Conservation (phyloP, 2,113 vertebrate species). For the Protobothrops flavoviridis region DNA sequence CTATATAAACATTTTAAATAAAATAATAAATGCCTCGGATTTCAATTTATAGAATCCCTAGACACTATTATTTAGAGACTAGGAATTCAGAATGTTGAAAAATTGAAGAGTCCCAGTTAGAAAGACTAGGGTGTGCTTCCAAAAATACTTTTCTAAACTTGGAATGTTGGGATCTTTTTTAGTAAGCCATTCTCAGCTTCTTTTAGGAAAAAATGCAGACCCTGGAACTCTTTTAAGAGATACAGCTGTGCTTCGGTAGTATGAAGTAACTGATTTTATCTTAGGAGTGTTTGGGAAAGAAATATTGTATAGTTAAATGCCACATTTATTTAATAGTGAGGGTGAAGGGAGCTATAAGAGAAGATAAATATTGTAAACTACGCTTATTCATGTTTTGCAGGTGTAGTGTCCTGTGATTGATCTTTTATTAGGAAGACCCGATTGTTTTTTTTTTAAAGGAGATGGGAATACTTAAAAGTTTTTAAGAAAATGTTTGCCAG, state of each 20-base stretch:
- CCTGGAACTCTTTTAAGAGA: not conserved
- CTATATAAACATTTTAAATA: not conserved
- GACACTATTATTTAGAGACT: not conserved
- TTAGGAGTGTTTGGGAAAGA: not conserved
- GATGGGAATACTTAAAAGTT: not conserved
- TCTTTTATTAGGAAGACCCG: constrained; percentile 4
- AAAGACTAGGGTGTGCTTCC: not conserved
- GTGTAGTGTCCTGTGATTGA: not conserved
- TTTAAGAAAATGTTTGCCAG: not conserved
- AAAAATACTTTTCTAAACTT: not conserved
- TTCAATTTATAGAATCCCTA: not conserved
- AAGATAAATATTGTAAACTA: not conserved
- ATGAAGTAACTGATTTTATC: not conserved
- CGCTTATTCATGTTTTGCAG: not conserved
- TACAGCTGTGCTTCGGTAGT: not conserved
- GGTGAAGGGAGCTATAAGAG: not conserved
- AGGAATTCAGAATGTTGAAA: not conserved
- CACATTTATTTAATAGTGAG: not conserved
- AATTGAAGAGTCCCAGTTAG: not conserved
- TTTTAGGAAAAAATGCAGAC: not conserved
- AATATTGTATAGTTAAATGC: not conserved
- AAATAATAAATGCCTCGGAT: not conserved
- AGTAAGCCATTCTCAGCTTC: not conserved
- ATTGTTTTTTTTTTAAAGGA: not conserved
- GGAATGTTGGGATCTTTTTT: not conserved